phyloP scores from a whole-genome alignment of 2,113 vertebrate genomes.

The Alosa alosa region DNA sequence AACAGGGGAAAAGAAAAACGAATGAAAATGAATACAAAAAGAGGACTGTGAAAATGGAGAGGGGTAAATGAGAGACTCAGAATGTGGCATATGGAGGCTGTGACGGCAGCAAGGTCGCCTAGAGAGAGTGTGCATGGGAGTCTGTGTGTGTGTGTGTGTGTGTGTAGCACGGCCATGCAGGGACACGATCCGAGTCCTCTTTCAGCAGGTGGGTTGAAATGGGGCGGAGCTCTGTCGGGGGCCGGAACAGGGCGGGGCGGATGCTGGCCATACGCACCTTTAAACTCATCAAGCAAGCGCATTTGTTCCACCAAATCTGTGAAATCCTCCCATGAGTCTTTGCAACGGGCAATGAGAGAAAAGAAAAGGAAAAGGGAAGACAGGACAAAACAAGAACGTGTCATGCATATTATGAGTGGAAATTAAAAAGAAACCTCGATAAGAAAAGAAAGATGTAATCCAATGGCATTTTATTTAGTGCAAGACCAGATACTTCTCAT shows the following conservation, averaged over 20 bases:
- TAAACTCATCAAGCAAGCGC: conserved; percentile 78
- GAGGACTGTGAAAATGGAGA: not conserved
- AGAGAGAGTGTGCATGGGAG: not conserved
- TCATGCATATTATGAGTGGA: conserved; percentile 77
- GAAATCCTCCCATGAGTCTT: conserved; percentile 95
- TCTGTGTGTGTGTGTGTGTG: not conserved
- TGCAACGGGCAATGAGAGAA: conserved; percentile 82
- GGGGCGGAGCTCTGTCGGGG: conserved; percentile 26
- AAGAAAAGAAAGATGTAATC: conserved; percentile 26
- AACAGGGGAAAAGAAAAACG: not conserved
- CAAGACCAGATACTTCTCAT: not conserved
- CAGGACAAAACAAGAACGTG: conserved; percentile 59
- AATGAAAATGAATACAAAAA: not conserved
- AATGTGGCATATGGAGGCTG: not conserved
- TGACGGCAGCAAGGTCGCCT: not conserved
- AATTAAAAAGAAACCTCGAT: conserved; percentile 61
- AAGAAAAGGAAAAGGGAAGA: conserved; percentile 54
- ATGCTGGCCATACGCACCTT: conserved; percentile 84
- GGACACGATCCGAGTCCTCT: not conserved
- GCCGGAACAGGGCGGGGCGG: conserved; percentile 57
- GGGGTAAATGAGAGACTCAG: not conserved
- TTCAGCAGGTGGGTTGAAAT: conserved; percentile 32
- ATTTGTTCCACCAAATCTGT: conserved; percentile 90
- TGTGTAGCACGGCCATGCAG: conserved; percentile 25
- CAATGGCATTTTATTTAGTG: not conserved